These are phyloP conservation scores for Nesogale talazaci DNA, from an alignment of 2,113 vertebrate genomes.

Conservation along the genomic window DNA sequence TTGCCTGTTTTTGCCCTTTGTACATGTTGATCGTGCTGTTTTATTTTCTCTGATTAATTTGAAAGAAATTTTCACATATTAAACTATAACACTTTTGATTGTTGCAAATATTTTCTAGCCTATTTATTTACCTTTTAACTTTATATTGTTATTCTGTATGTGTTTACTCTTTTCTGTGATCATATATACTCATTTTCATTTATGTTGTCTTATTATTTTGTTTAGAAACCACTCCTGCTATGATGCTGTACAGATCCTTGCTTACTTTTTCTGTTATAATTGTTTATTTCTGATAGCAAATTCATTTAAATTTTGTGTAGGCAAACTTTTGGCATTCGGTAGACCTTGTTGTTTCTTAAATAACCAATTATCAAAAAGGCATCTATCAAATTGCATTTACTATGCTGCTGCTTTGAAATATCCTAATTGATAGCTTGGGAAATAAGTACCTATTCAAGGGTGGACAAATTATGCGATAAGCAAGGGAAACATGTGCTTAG, in stretches of 20 bases:
- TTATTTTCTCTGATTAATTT: constrained; percentile 4
- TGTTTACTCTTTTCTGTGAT: not conserved
- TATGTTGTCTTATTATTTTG: not conserved
- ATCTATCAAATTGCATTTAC: constrained; percentile 17
- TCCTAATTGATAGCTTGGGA: not conserved
- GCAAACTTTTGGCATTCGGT: not conserved
- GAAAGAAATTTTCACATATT: not conserved
- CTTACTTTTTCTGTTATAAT: not conserved
- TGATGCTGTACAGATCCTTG: not conserved
- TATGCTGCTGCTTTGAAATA: not conserved
- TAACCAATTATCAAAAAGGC: not conserved
- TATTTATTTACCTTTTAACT: constrained; percentile 34
- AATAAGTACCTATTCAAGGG: no score
- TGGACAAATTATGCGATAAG: no score
- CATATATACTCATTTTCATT: not conserved
- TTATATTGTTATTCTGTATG: constrained; percentile 1
- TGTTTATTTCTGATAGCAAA: not conserved
- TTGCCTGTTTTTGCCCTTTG: not conserved
- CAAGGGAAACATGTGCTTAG: no score
- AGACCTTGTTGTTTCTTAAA: constrained; percentile 11
- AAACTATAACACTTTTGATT: constrained; percentile 8
- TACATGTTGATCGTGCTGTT: not conserved
- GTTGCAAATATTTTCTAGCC: constrained; percentile 9
- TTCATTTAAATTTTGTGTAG: not conserved
- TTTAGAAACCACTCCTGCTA: not conserved